Percentiles rank a stretch among this genome's conserved stretches.
Conservation (phyloP, 1,140 invertebrate species). For the Sipha flava region DNA sequence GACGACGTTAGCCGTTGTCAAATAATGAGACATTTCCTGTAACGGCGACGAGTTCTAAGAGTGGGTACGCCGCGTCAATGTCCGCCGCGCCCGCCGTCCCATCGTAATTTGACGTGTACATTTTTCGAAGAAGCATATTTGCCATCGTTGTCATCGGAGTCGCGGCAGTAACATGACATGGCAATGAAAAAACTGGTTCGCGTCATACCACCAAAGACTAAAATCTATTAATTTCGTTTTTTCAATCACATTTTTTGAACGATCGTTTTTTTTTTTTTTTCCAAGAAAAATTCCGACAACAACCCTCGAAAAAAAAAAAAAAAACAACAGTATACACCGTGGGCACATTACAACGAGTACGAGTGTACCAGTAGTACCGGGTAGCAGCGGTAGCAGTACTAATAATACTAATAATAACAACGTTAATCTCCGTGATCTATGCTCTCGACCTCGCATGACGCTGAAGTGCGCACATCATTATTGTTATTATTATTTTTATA, state of each 20-base stretch:
- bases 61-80: neutral
- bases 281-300: neutral
- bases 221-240: slow-evolving; percentile 24
- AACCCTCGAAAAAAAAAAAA: neutral
- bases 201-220: slow-evolving; percentile 23
- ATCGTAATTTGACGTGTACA: neutral
- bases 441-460: too few relatives aligned
- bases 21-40: slow-evolving; percentile 5
- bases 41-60: neutral
- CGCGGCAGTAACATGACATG: slow-evolving; percentile 14
- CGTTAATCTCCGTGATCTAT: neutral
- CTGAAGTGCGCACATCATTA: too few relatives aligned
- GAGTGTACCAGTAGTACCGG: too few relatives aligned
- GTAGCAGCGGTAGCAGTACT: too few relatives aligned
- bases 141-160: slow-evolving; percentile 3
- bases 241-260: slow-evolving; percentile 4
- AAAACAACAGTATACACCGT: too few relatives aligned
- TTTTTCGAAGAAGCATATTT: slow-evolving; percentile 21
- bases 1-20: neutral
- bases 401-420: neutral
- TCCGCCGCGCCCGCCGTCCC: neutral
- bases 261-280: neutral
- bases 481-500: neutral
- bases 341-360: too few relatives aligned
- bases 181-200: slow-evolving; percentile 23